Conservation (phyloP, 1,140 invertebrate genomes). For the Pogonomyrmex californicus region DNA sequence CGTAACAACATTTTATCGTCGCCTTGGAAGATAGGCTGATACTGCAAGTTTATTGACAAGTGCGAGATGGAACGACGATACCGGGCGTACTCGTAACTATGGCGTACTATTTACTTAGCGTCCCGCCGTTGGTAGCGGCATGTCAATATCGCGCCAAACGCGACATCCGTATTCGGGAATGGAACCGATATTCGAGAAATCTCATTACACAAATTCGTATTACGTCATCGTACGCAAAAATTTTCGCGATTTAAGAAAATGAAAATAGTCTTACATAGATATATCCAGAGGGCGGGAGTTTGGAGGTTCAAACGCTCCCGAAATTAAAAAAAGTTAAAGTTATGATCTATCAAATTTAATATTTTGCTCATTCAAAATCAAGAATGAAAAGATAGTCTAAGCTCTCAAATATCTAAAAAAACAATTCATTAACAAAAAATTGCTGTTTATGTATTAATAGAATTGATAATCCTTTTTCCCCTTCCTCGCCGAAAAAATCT, state of each 20-base stretch:
- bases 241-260: background rate
- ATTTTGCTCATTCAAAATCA: too few relatives aligned
- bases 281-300: too few relatives aligned
- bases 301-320: too few relatives aligned
- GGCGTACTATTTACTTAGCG: slow-evolving; percentile 59
- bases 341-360: too few relatives aligned
- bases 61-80: slow-evolving; percentile 47
- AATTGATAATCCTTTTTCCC: too few relatives aligned
- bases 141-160: slow-evolving; percentile 69
- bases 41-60: slow-evolving; percentile 71
- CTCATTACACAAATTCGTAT: slow-evolving; percentile 12
- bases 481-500: too few relatives aligned
- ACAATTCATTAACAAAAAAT: too few relatives aligned
- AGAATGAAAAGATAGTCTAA: too few relatives aligned
- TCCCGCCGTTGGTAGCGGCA: slow-evolving; percentile 65
- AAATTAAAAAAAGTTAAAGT: too few relatives aligned
- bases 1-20: slow-evolving; percentile 64
- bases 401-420: too few relatives aligned
- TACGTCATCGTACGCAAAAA: slow-evolving; percentile 41
- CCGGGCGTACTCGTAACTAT: slow-evolving; percentile 8
- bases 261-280: background rate
- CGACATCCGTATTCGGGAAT: slow-evolving; percentile 60
- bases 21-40: slow-evolving; percentile 63
- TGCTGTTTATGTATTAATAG: too few relatives aligned
- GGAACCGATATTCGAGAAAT: slow-evolving; percentile 39